Base-by-base conservation (phyloP, 1,140 invertebrate species). In the Anastrepha ludens region DNA sequence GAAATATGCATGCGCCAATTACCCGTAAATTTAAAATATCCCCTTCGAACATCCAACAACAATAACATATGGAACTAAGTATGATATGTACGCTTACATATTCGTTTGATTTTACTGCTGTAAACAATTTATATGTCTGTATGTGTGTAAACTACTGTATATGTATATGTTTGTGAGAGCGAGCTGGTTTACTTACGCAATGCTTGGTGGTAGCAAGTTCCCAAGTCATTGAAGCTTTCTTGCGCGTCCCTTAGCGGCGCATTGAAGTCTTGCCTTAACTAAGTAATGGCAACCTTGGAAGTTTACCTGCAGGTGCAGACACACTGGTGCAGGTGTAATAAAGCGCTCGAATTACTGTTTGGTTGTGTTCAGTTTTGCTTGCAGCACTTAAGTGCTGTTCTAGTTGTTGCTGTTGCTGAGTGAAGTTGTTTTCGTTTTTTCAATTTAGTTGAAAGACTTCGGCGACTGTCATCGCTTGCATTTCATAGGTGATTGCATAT, bases 1-100 rank as follows among this genome's bases (percentile, higher is more conserved):
- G 47, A 55, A 55, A 81, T 81, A 58, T 29, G 11, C 44, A 70
- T 70, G 41, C 13, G 74, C 47, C 74, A 81, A 81, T 81, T 81
- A 81, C n/a, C 74, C 20, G n/a, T 29, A 81, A 81, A 81, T 81
- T 50, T 20, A 81, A 47, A 74, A 29, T 29, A 29, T 29, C 1
- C 29, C n/a, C 60, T 62, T 62, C 60, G 29, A 29, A 29, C 29
- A 29, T 29, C 29, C 29, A 29, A 29, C 29, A 29, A 29, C 29
- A 29, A 29, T 29, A 29, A n/a, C 15, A 17, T 62, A 62, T 62
- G n/a, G 1, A 62, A 15, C 9, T 62, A 62, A 15, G 13, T 62
- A 62, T n/a, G n/a, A n/a, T n/a, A n/a, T n/a, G 15, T n/a, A 62
- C 15, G 15, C 60, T 5, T n/a, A 62, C 15, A n/a, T n/a, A n/a